Conservation (phyloP, 2,113 vertebrate species). For the Micromys minutus region DNA sequence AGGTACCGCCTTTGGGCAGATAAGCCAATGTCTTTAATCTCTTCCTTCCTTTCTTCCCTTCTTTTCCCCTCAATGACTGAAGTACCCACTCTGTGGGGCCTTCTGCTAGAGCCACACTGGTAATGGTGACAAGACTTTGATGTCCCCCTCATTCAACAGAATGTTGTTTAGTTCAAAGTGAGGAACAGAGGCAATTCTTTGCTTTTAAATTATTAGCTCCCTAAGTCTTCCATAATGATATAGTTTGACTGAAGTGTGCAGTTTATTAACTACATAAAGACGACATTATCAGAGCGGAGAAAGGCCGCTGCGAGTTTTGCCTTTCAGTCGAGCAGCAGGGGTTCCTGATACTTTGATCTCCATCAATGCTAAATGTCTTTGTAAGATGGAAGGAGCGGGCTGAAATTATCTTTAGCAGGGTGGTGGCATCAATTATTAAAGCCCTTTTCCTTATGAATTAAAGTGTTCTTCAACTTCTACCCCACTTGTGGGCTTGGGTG, state of each 20-base stretch:
- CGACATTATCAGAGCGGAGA: conserved; percentile 92
- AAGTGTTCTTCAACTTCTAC: conserved; percentile 88
- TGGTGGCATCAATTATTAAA: conserved; percentile 92
- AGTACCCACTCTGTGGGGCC: conserved; percentile 86
- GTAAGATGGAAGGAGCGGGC: conserved; percentile 88
- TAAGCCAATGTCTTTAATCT: conserved; percentile 85
- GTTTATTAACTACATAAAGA: conserved; percentile 97
- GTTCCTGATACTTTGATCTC: conserved; percentile 92
- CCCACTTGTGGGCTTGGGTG: conserved; percentile 75
- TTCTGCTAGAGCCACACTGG: conserved; percentile 86
- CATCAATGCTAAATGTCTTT: conserved; percentile 95
- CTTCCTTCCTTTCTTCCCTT: conserved; percentile 17
- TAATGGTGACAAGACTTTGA: conserved; percentile 90
- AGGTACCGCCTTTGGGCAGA: conserved; percentile 83
- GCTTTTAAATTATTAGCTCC: conserved; percentile 95
- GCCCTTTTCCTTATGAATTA: conserved; percentile 89
- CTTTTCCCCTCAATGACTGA: conserved; percentile 81
- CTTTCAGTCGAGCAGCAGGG: conserved; percentile 92
- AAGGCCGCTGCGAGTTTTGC: conserved; percentile 88
- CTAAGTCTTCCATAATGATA: conserved; percentile 93
- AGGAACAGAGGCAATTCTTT: conserved; percentile 91
- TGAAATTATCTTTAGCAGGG: conserved; percentile 90
- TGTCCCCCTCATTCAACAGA: conserved; percentile 91
- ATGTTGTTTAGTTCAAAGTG: conserved; percentile 93
- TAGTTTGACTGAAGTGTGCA: conserved; percentile 93